Evolutionary conservation across 1,140 invertebrate species (phyloP).

Genomic region (Zaprionus davidi): DNA sequence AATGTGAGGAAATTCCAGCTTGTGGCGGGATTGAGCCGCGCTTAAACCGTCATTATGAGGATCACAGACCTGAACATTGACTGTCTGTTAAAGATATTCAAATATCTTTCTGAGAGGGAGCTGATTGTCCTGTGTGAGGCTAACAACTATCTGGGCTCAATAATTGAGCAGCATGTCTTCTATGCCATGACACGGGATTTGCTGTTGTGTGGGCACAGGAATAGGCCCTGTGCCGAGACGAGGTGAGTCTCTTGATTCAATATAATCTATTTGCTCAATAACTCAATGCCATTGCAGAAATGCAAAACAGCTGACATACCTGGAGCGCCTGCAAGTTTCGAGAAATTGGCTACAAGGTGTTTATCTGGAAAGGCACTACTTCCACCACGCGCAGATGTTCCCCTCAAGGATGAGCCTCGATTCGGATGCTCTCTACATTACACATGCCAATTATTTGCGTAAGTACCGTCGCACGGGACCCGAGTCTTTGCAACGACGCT

Average conservation of each 20-base stretch:
- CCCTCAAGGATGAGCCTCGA: conserved; percentile 72
- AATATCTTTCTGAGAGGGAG: conserved; percentile 62
- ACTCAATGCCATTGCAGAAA: conserved; percentile 41
- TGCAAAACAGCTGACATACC: conserved; percentile 51
- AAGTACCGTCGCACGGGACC: conserved; percentile 56
- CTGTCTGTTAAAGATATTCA: conserved; percentile 68
- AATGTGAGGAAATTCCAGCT: conserved; percentile 1
- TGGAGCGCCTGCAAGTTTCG: conserved; percentile 59
- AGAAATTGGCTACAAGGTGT: conserved; percentile 70
- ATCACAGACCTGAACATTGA: conserved; percentile 69
- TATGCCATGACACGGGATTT: conserved; percentile 57
- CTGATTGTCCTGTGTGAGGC: conserved; percentile 58
- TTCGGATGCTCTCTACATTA: conserved; percentile 61
- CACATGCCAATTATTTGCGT: conserved; percentile 68
- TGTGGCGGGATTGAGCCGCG: conserved; percentile 15
- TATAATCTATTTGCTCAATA: neutral
- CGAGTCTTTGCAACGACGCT: conserved; percentile 60
- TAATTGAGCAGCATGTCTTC: conserved; percentile 68
- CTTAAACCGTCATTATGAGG: conserved; percentile 34
- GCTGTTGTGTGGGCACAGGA: conserved; percentile 71
- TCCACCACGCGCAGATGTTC: conserved; percentile 73
- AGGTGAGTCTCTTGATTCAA: conserved; percentile 40
- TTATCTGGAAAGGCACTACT: conserved; percentile 69
- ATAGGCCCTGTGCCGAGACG: conserved; percentile 43
- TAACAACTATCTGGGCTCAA: conserved; percentile 29